These are phyloP conservation scores for Cancer borealis DNA, from an alignment of 2,888 invertebrate species.

Conservation along the genomic window DNA sequence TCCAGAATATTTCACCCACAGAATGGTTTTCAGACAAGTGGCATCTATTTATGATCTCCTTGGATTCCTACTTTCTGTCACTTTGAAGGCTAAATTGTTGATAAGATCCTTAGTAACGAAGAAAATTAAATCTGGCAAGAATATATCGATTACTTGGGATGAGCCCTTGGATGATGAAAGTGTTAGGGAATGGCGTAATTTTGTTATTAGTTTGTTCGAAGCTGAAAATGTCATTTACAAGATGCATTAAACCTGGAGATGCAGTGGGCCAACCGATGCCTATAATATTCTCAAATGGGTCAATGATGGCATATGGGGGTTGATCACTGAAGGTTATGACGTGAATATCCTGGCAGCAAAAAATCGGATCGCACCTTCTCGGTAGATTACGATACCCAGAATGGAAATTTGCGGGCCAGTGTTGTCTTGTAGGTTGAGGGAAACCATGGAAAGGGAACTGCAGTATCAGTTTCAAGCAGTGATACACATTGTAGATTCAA, in stretches of 20 bases:
- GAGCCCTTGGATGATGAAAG: neutral
- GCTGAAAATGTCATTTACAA: conserved; percentile 38
- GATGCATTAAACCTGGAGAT: conserved; percentile 36
- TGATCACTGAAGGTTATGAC: neutral
- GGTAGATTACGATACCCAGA: conserved; percentile 40
- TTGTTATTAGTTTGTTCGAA: neutral
- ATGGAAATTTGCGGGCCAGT: conserved; percentile 31
- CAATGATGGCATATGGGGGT: neutral
- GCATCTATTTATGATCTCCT: neutral
- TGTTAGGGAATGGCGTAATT: neutral
- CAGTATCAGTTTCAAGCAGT: neutral
- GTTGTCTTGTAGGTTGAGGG: neutral
- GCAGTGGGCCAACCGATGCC: conserved; percentile 39
- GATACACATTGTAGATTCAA: neutral
- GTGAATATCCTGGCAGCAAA: neutral
- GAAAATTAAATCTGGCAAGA: neutral
- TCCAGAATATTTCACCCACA: neutral
- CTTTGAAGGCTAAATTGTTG: conserved; percentile 20
- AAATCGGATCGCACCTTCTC: neutral
- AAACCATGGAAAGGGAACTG: neutral
- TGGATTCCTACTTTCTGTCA: neutral
- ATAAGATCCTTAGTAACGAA: neutral
- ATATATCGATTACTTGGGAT: conserved; percentile 26
- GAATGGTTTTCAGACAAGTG: neutral
- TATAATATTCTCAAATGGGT: conserved; percentile 48